Evolutionary conservation across 2,113 vertebrate species (phyloP).

Genomic region (Seriola rivoliana): DNA sequence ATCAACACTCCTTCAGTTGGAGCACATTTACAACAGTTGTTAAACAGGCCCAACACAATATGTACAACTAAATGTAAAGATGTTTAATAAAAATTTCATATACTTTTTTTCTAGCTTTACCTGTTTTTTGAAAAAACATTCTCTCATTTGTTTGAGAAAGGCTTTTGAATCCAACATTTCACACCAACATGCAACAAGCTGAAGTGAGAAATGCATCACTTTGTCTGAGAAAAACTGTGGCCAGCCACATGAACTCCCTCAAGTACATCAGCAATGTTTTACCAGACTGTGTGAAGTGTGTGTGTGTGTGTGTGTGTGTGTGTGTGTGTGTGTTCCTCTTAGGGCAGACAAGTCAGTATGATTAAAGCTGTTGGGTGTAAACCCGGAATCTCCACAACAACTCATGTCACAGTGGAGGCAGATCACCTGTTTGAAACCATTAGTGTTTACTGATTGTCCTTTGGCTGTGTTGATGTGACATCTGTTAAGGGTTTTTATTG

Average conservation of each 20-base stretch:
- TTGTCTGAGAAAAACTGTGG: constrained; percentile 1
- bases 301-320: constrained; percentile 11
- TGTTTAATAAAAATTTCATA: no score
- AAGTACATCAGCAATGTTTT: neutral
- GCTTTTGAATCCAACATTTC: neutral
- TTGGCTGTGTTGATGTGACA: neutral
- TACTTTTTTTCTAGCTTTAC: no score
- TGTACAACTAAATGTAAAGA: no score
- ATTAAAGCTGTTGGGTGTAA: neutral
- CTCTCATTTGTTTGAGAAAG: no score
- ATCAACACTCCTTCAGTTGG: no score
- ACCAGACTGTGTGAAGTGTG: neutral
- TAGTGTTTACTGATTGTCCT: neutral
- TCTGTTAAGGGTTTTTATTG: neutral
- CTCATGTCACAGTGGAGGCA: neutral
- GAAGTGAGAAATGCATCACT: constrained; percentile 22
- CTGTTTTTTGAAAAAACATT: no score
- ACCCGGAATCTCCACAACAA: neutral
- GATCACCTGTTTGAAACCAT: neutral
- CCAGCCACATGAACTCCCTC: neutral
- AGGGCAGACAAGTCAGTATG: neutral
- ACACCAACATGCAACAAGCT: neutral
- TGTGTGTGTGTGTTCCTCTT: constrained; percentile 3
- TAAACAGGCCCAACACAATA: no score
- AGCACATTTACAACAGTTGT: no score